These are phyloP conservation scores for Acanthornis magna DNA, from an alignment of 2,797 vertebrate genomes.

Conservation along the genomic window DNA sequence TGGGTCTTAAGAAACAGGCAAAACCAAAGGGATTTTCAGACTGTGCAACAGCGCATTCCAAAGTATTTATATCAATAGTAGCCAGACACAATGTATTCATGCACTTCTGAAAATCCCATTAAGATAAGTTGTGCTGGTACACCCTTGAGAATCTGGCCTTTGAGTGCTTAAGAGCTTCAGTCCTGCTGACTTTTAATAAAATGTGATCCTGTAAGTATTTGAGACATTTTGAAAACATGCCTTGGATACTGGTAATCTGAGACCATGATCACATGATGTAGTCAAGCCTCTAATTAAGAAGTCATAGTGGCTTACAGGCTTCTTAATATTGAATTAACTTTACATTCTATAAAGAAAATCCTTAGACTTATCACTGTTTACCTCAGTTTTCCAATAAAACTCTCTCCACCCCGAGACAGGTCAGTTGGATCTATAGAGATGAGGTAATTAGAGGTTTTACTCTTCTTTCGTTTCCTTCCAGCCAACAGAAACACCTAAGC, in stretches of 20 bases:
- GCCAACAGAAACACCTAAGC: conserved; percentile 94
- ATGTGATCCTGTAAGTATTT: neutral
- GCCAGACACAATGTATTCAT: neutral
- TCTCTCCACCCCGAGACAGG: conserved; percentile 95
- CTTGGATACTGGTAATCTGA: neutral
- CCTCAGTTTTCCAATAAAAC: conserved; percentile 98
- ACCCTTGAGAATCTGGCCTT: neutral
- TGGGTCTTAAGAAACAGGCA: neutral
- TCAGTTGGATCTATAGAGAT: conserved; percentile 98
- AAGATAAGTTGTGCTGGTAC: neutral
- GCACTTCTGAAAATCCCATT: neutral
- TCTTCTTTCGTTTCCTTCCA: conserved; percentile 98
- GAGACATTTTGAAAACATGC: neutral
- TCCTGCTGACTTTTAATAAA: neutral
- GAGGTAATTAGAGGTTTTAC: conserved; percentile 99
- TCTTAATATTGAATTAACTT: neutral
- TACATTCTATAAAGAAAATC: neutral
- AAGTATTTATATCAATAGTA: neutral
- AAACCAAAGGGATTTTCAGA: neutral
- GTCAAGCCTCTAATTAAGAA: neutral
- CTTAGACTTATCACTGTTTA: conserved; percentile 51
- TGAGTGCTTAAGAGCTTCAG: neutral
- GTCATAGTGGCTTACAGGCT: neutral
- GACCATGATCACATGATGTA: neutral
- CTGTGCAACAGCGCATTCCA: neutral